Percentiles rank a stretch among this genome's conserved stretches.
Conservation (phyloP, 2,888 invertebrate species). For the Spodoptera exigua region DNA sequence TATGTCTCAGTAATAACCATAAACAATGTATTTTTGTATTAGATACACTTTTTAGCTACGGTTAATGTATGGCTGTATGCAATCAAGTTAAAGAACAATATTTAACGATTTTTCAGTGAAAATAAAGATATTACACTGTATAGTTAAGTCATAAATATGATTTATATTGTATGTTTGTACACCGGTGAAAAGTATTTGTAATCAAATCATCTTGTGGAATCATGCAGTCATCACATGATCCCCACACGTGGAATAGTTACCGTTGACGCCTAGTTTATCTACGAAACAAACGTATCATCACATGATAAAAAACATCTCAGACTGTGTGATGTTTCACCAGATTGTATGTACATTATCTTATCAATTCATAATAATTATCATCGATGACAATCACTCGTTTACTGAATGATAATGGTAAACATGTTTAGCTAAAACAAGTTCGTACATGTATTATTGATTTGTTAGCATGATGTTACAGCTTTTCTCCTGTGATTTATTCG, state of each 20-base stretch:
- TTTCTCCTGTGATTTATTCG: not conserved
- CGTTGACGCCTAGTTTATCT: conserved; percentile 24
- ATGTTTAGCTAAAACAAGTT: conserved; percentile 9
- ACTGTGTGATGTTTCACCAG: conserved; percentile 26
- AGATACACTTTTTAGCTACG: conserved; percentile 5
- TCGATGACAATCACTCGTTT: conserved; percentile 22
- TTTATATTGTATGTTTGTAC: too few relatives aligned
- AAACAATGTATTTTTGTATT: not conserved
- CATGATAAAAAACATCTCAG: conserved; percentile 53
- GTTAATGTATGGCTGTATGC: too few relatives aligned
- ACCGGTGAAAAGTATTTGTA: not conserved
- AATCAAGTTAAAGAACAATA: too few relatives aligned
- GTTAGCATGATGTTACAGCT: not conserved
- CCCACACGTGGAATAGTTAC: conserved; percentile 18
- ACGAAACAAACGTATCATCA: conserved; percentile 35
- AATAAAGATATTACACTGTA: too few relatives aligned
- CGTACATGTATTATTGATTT: not conserved
- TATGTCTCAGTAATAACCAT: too few relatives aligned
- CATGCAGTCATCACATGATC: conserved; percentile 53
- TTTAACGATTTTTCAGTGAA: too few relatives aligned
- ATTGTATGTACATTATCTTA: conserved; percentile 45
- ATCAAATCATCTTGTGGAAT: conserved; percentile 8
- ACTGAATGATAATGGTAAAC: conserved; percentile 18
- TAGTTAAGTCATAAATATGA: too few relatives aligned
- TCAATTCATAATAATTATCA: conserved; percentile 42